Conservation (phyloP, 2,113 vertebrate species). For the Ailuropoda melanoleuca region DNA sequence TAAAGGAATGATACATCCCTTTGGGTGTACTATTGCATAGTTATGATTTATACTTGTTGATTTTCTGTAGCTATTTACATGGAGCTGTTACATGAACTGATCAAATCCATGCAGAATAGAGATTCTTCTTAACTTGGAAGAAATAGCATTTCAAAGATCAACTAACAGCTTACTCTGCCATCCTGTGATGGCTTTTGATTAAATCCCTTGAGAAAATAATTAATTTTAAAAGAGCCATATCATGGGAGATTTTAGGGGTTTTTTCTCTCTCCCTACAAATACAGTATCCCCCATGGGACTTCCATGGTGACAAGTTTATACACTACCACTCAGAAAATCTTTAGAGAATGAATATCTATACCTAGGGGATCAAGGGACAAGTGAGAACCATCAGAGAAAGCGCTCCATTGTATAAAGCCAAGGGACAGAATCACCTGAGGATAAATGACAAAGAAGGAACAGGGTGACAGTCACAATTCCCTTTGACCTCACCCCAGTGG, state of each 20-base stretch:
- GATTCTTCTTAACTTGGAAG: constrained; percentile 5
- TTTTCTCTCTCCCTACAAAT: background rate
- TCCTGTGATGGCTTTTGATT: background rate
- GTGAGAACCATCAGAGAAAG: background rate
- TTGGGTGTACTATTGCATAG: background rate
- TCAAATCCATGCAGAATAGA: background rate
- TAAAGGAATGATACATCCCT: background rate
- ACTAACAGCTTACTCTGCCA: background rate
- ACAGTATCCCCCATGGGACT: background rate
- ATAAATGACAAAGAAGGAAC: background rate
- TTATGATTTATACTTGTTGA: background rate
- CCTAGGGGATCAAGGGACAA: background rate
- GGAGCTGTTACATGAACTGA: background rate
- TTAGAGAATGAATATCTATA: background rate
- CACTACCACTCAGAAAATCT: background rate
- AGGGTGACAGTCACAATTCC: background rate
- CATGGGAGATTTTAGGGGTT: background rate
- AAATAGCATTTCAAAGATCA: background rate
- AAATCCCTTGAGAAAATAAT: background rate
- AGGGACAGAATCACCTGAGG: background rate
- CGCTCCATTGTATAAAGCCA: background rate
- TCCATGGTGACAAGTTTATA: too few species aligned
- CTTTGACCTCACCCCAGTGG: background rate
- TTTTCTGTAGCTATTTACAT: background rate
- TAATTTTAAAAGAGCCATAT: background rate